Conservation (phyloP, 2,797 vertebrate species). For the Stomatorhinus walkeri region DNA sequence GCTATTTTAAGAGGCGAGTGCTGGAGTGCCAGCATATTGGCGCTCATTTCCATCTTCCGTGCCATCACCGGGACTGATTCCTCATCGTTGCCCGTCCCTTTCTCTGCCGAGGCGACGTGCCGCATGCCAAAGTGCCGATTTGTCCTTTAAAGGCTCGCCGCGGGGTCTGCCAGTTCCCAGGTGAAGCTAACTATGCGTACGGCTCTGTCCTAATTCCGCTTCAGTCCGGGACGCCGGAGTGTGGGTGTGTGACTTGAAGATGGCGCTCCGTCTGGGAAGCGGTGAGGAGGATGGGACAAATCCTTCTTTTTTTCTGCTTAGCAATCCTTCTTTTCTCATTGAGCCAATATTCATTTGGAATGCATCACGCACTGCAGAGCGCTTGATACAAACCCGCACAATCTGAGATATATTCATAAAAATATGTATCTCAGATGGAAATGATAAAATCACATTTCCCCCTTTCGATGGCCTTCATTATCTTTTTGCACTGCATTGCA, state of each 20-base stretch:
- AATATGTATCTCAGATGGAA: conserved; percentile 1
- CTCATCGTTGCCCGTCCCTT: not conserved
- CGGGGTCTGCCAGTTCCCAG: not conserved
- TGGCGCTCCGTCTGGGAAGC: not conserved
- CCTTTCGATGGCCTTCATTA: conserved; percentile 3
- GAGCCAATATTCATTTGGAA: conserved; percentile 1
- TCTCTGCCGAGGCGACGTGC: not conserved
- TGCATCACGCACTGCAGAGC: not conserved
- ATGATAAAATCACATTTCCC: conserved; percentile 8
- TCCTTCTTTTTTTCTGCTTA: not conserved
- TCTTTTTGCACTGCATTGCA: not conserved
- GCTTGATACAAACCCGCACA: not conserved
- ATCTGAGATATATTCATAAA: conserved; percentile 8
- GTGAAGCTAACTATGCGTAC: not conserved
- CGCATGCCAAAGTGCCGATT: conserved; percentile 3
- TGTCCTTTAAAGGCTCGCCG: not conserved
- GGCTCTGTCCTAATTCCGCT: not conserved
- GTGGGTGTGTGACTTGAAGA: not conserved
- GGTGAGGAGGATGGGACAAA: not conserved
- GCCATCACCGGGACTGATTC: not conserved
- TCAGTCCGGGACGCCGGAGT: not conserved
- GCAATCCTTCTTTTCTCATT: not conserved
- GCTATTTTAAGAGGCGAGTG: conserved; percentile 60
- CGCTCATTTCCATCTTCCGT: not conserved
- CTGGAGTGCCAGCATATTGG: conserved; percentile 51